phyloP scores from a whole-genome alignment of 1,140 invertebrate genomes.

The Xylocopa sonorina region DNA sequence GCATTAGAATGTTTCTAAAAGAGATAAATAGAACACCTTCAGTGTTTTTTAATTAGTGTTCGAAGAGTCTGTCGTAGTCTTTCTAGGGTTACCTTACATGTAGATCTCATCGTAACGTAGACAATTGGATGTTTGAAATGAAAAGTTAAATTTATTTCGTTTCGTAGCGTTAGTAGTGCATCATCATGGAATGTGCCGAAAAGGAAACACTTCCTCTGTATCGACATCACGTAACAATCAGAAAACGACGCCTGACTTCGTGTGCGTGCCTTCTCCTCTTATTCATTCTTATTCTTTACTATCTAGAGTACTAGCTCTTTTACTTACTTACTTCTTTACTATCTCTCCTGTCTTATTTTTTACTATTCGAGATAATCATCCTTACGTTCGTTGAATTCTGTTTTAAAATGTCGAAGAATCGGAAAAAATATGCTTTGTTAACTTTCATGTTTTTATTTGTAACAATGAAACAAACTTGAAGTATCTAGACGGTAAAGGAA shows the following conservation, averaged over 20 bases:
- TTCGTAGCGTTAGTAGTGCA: slow-evolving; percentile 30
- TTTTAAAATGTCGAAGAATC: slow-evolving; percentile 20
- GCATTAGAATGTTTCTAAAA: too few relatives aligned
- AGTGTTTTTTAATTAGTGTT: too few relatives aligned
- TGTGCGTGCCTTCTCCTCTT: slow-evolving; percentile 50
- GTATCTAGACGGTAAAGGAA: not conserved
- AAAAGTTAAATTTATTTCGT: slow-evolving; percentile 18
- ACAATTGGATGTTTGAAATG: slow-evolving; percentile 19
- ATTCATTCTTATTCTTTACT: slow-evolving; percentile 3
- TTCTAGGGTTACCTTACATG: too few relatives aligned
- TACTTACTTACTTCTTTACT: too few relatives aligned
- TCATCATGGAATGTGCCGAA: slow-evolving; percentile 67
- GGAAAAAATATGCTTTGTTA: slow-evolving; percentile 36
- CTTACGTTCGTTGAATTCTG: slow-evolving; percentile 37
- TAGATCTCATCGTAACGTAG: not conserved
- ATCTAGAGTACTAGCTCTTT: too few relatives aligned
- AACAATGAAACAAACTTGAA: slow-evolving; percentile 24
- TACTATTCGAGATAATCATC: slow-evolving; percentile 3
- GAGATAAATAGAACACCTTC: too few relatives aligned
- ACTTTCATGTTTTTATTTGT: slow-evolving; percentile 18
- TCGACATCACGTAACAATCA: slow-evolving; percentile 43
- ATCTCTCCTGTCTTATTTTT: too few relatives aligned
- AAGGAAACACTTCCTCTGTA: slow-evolving; percentile 47
- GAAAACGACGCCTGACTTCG: slow-evolving; percentile 35
- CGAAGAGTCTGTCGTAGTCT: too few relatives aligned